Conservation (phyloP, 2,888 invertebrate species). For the Rhopalosiphum nymphaeae region DNA sequence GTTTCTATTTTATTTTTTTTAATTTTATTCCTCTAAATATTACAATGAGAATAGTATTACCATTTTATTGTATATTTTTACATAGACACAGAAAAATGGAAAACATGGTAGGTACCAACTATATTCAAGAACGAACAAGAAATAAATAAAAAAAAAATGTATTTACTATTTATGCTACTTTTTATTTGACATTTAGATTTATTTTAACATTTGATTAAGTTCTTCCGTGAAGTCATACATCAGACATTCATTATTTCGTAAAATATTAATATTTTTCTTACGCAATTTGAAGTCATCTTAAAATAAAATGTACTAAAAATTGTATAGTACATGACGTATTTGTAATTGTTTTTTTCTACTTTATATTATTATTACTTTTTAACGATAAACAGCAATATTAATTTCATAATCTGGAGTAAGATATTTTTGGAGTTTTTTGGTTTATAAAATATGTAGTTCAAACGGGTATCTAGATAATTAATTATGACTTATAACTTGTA, state of each 20-base stretch:
- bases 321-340: too few relatives aligned
- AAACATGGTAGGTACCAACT: neutral
- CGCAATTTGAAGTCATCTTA: neutral
- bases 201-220: neutral
- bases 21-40: neutral
- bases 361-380: neutral
- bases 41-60: neutral
- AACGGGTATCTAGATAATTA: neutral
- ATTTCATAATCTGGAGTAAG: neutral
- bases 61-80: neutral
- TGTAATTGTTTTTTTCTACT: too few relatives aligned
- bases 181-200: neutral
- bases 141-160: neutral
- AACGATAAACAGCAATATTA: neutral
- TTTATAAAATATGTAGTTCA: neutral
- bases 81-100: neutral
- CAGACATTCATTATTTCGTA: neutral
- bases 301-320: neutral
- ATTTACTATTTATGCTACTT: too few relatives aligned
- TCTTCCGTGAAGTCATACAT: neutral
- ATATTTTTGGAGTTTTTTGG: neutral
- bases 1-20: slow-evolving; percentile 2
- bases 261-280: neutral
- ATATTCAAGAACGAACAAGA: neutral
- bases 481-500: neutral